Conservation (phyloP, 2,113 vertebrate species). For the Meles meles region DNA sequence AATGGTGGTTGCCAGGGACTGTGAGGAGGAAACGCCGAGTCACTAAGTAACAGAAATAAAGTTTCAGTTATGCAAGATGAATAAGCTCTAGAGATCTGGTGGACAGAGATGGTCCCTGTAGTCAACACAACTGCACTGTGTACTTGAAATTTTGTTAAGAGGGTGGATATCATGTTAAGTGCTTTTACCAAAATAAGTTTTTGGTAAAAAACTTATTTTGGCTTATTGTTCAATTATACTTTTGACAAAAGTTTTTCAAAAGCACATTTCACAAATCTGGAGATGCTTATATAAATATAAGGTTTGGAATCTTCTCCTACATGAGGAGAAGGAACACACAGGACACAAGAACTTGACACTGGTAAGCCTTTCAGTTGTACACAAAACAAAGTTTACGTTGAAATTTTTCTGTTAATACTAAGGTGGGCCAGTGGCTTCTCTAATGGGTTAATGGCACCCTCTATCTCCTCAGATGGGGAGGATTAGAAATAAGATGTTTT, state of each 20-base stretch:
- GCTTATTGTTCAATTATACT: not conserved
- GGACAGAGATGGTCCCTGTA: not conserved
- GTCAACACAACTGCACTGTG: not conserved
- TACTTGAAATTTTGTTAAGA: not conserved
- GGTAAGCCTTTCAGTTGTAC: not conserved
- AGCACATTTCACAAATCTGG: not conserved
- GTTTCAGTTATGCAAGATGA: not conserved
- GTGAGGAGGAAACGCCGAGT: not conserved
- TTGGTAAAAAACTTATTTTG: too few species aligned
- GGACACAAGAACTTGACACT: not conserved
- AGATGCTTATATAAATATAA: not conserved
- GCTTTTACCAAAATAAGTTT: not conserved
- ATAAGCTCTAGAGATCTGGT: not conserved
- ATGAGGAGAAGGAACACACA: not conserved
- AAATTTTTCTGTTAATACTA: conserved; percentile 20
- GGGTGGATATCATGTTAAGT: not conserved
- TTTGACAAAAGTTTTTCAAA: not conserved
- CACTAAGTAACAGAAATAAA: not conserved
- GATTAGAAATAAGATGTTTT: conserved; percentile 51
- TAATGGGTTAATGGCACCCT: conserved; percentile 42
- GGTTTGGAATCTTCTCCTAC: not conserved
- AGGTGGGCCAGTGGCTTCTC: conserved; percentile 18
- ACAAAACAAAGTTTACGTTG: conserved; percentile 25
- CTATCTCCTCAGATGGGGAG: not conserved
- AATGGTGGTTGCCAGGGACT: not conserved